Base-by-base conservation (phyloP, 2,113 vertebrate genomes). In the Mesitornis unicolor region DNA sequence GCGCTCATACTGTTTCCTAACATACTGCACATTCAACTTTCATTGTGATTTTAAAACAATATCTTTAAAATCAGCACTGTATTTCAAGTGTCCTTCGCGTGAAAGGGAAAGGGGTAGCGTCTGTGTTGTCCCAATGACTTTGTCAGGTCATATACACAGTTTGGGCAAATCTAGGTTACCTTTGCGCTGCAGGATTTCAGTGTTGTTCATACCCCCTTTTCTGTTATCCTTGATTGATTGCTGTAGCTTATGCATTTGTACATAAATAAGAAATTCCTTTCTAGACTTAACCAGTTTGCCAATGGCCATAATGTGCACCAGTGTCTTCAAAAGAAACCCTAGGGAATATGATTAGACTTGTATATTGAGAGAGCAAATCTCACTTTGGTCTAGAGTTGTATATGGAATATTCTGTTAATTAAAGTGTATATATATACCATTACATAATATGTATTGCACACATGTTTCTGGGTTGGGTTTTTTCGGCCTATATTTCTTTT, bases 391-490 rank as follows among this genome's bases (percentile, higher is more conserved):
- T 54, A 42, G 35, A 21, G 8, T 42, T 31, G 4, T 25, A 21
- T 28, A 4, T 20, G 43, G 36, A 86, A 61, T 69, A 57, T 25
- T 88, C 20, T 65, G 5, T 10, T 71, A 59, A 67, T 85, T 82
- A 40, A 84, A 70, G 24, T n/a, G n/a, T n/a, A n/a, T 0, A 6
- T n/a, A 7, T 63, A 4, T 63, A 8, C 45, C 7, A 24, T 57
- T 54, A 35, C 20, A 11, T 56, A 16, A 5, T 28, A 25, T 29
- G 1, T 71, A 33, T 75, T 40, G 12, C 19, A 71, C 17, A 35
- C 2, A 0, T 31, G 11, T 26, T 45, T 81, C 4, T 56, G 9
- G 5, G 16, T 59, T 75, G 18, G 10, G 2, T 1, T 25, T 77
- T 35, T 85, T 36, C 3, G 8, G 33, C 9, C 35, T 63, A 0